Conservation (phyloP, 2,113 vertebrate species). For the Emydocephalus ijimae region DNA sequence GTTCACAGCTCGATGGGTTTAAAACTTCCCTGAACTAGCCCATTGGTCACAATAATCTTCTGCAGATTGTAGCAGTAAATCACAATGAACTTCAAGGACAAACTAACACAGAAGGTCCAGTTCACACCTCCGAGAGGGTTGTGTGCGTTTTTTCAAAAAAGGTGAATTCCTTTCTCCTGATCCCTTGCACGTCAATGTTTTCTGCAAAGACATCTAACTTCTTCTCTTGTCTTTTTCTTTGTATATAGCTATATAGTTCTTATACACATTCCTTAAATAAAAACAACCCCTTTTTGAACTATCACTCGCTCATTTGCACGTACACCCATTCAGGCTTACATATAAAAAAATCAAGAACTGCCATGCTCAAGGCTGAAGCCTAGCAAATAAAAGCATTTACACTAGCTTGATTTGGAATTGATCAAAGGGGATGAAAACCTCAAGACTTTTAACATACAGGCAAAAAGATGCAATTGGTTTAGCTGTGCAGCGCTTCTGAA, state of each 20-base stretch:
- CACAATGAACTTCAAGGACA: not conserved
- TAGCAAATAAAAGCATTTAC: not conserved
- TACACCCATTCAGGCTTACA: conserved; percentile 15
- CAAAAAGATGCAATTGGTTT: not conserved
- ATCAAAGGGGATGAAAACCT: not conserved
- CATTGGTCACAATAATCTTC: not conserved
- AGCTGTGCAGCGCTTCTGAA: not conserved
- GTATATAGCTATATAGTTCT: conserved; percentile 54
- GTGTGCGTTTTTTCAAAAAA: not conserved
- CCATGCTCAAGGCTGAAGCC: not conserved
- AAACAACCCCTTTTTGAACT: conserved; percentile 28
- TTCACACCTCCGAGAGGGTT: not conserved
- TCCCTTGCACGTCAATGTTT: conserved; percentile 66
- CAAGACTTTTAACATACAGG: not conserved
- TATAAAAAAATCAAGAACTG: conserved; percentile 3
- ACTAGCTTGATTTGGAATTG: not conserved
- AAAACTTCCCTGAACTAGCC: not conserved
- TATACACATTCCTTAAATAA: conserved; percentile 63
- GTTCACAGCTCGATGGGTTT: not conserved
- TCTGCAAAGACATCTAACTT: conserved; percentile 52
- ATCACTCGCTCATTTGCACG: not conserved
- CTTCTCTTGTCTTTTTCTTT: conserved; percentile 55
- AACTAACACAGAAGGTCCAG: not conserved
- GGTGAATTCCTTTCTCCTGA: conserved; percentile 36
- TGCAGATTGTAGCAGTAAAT: not conserved